Evolutionary conservation across 2,888 invertebrate species (phyloP), one percentile per base, ranked within the genome.

Genomic region (Pandemis corylana): DNA sequence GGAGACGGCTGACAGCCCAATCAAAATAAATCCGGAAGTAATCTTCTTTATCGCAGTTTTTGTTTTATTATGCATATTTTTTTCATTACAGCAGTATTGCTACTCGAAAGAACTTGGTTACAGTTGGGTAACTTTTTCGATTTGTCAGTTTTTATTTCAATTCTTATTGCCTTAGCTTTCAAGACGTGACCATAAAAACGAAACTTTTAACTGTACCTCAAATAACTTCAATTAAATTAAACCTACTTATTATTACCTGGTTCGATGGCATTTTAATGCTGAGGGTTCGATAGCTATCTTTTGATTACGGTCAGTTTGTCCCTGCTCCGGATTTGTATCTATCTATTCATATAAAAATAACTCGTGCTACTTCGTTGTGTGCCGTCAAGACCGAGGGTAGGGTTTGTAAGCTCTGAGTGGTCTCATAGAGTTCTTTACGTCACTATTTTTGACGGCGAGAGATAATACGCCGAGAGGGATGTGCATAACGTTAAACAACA

Each of bases 81-180:
- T 51, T 66, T 69, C 59, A 61, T 65, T 69, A 66, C 51, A 53
- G 51, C 61, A 53, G 36, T 36, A 61, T 36, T 12, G 51, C 42
- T 51, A 20, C 46, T 64, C 9, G 15, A 42, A 6, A 53, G 28
- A 65, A 70, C 59, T 67, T 56, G 10, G 46, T 9, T n/a, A 12
- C 53, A 68, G 63, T 68, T 59, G 46, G 15, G 13, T 15, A 75
- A 75, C 70, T 71, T 75, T 75, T 75, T 63, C 75, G 62, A 75
- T 75, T 75, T 67, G 62, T 28, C 67, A 67, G 67, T 75, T 71
- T 67, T 67, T 67, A 67, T 75, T 75, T 56, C 62, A 62, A 56
- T 56, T 53, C 59, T 64, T 67, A 49, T 69, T 20, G 49, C 46
- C 28, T 59, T 53, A 15, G 10, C 28, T 70, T 53, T 69, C 51